A percentile compares a stretch with the other conserved stretches of the same genome.
phyloP scores from a whole-genome alignment of 35 echinoderm and acorn worm species.

The Lytechinus variegatus region DNA sequence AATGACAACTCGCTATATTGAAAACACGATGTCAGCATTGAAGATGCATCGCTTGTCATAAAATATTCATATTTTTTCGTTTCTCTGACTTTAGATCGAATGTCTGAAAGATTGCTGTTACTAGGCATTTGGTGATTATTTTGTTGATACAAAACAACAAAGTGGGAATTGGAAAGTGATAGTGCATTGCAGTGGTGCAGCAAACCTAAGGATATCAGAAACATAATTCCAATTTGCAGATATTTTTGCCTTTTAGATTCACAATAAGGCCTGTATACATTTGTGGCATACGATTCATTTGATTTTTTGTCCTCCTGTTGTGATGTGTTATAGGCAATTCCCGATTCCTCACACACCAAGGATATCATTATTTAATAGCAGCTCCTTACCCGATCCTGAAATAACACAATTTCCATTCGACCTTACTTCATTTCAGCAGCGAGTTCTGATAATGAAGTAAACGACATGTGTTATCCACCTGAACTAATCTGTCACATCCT shows the following conservation, averaged over 20 bases:
- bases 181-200: too few relatives aligned
- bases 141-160: too few relatives aligned
- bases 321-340: not conserved
- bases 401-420: constrained; percentile 19
- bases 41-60: not conserved
- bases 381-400: not conserved
- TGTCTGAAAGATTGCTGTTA: not conserved
- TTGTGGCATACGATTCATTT: too few relatives aligned
- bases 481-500: not conserved
- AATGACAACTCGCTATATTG: not conserved
- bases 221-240: too few relatives aligned
- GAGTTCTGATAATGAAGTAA: not conserved
- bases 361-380: not conserved
- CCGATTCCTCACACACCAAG: not conserved
- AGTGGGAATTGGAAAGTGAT: too few relatives aligned
- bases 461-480: constrained; percentile 17
- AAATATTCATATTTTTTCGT: not conserved
- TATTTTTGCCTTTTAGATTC: too few relatives aligned
- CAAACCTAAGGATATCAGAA: too few relatives aligned
- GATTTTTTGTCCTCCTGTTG: not conserved
- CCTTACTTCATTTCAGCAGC: not conserved
- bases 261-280: too few relatives aligned
- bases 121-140: too few relatives aligned
- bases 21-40: not conserved
- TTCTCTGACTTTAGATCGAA: not conserved